phyloP scores from a whole-genome alignment of 2,113 vertebrate genomes.

The Baryphthengus martii region DNA sequence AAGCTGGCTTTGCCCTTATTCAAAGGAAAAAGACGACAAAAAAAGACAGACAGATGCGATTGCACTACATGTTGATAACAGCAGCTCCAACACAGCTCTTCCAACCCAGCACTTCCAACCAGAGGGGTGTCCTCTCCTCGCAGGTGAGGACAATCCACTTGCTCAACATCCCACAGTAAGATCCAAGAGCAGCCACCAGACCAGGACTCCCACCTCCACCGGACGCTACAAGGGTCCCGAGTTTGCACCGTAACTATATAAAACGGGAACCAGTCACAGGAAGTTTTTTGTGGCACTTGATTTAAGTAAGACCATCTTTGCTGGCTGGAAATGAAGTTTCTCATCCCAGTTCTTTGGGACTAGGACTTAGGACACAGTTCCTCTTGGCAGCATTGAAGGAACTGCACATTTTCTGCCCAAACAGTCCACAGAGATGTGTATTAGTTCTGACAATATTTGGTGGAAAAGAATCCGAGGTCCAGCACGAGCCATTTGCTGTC shows the following conservation, averaged over 20 bases:
- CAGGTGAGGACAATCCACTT: rapidly evolving
- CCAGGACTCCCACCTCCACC: neutral
- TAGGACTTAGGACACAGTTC: neutral
- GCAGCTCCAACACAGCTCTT: neutral
- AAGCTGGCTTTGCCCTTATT: neutral
- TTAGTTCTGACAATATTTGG: neutral
- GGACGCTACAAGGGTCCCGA: neutral
- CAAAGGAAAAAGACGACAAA: neutral
- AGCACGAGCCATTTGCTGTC: neutral
- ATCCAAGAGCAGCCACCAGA: neutral
- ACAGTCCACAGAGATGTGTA: neutral
- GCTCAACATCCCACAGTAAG: neutral
- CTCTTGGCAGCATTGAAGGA: neutral
- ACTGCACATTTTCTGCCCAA: neutral
- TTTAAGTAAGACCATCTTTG: neutral
- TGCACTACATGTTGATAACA: rapidly evolving
- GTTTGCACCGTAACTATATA: rapidly evolving
- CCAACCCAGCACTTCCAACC: neutral
- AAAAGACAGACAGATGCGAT: too few species aligned
- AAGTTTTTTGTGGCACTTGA: neutral
- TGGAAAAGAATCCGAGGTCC: constrained; percentile 27
- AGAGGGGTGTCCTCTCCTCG: neutral
- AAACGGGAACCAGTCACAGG: neutral
- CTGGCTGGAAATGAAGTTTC: neutral
- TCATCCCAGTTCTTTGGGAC: neutral